phyloP scores from a whole-genome alignment of 2,113 vertebrate species.

The Protomyctophum bolini region DNA sequence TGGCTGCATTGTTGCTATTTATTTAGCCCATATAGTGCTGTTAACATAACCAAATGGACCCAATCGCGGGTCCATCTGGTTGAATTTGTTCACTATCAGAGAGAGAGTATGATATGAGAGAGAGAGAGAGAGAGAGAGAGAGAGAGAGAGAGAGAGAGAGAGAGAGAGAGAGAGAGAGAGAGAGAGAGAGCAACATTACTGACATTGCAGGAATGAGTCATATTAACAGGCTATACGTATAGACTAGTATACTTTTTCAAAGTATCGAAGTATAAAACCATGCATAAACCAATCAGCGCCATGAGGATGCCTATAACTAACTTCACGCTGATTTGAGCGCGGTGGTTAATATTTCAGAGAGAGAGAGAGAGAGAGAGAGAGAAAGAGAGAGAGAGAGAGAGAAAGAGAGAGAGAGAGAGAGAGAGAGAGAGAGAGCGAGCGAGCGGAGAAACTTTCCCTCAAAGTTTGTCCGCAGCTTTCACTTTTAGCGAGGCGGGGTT shows the following conservation, averaged over 20 bases:
- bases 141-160: constrained; percentile 26
- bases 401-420: constrained; percentile 7
- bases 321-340: neutral
- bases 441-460: constrained; percentile 70
- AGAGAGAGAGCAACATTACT: constrained; percentile 13
- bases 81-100: neutral
- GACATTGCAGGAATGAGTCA: neutral
- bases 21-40: no score
- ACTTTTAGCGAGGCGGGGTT: constrained; percentile 84
- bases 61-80: no score
- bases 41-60: no score
- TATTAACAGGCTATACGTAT: neutral
- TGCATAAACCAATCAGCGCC: neutral
- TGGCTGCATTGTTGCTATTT: no score
- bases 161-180: constrained; percentile 18
- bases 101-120: constrained; percentile 20
- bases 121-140: constrained; percentile 19
- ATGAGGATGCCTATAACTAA: neutral
- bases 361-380: no score
- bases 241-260: neutral
- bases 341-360: neutral
- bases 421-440: constrained; percentile 39
- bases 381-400: no score
- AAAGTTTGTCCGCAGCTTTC: constrained; percentile 82
- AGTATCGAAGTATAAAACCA: neutral